Evolutionary conservation across 1,140 invertebrate species (phyloP), one percentile per base, ranked within the genome.

Genomic region (Panulirus ornatus): DNA sequence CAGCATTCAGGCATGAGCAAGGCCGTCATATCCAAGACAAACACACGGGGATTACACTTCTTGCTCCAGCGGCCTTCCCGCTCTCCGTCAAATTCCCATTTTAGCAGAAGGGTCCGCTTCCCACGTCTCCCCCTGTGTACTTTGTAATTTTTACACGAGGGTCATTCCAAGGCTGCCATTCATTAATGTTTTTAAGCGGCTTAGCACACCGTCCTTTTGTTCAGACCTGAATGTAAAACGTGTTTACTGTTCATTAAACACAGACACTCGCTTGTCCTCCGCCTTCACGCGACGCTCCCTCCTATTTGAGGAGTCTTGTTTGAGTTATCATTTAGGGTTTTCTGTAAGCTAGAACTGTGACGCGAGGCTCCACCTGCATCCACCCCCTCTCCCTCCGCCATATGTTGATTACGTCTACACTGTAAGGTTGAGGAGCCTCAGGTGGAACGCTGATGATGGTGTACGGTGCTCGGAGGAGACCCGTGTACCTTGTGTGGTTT

Each of bases 231-330:
- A 88, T 88, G 75, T 88, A 88, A 88, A 44, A 54, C 85, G 85
- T 88, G 85, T 88, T 88, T 88, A 88, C 85, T 88, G 85, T 88
- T 88, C 85, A 88, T 88, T 88, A 88, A 88, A 88, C 85, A 88
- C 85, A 88, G 75, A 81, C 84, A 86, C 40, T 42, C 71, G 30
- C 71, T 22, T 76, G 73, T n/a, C 47, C 44, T 38, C 47, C 38
- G 84, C 44, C 84, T 58, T 76, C 22, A 42, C 84, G 27, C 85
- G 8, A 9, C 51, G 30, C 27, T 63, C 30, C 38, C 5, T 27
- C 30, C 63, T 85, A 40, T 66, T 84, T 84, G 58, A 22, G 22
- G 8, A 30, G 22, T 73, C 51, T 38, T 44, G 63, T 66, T 84
- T 71, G 70, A 27, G 34, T 73, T 85, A 71, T 85, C 44, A 75